Percentiles rank a stretch among this genome's conserved stretches.
Evolutionary conservation across 2,888 invertebrate genomes (phyloP).

Genomic region (Phaedon cochleariae): DNA sequence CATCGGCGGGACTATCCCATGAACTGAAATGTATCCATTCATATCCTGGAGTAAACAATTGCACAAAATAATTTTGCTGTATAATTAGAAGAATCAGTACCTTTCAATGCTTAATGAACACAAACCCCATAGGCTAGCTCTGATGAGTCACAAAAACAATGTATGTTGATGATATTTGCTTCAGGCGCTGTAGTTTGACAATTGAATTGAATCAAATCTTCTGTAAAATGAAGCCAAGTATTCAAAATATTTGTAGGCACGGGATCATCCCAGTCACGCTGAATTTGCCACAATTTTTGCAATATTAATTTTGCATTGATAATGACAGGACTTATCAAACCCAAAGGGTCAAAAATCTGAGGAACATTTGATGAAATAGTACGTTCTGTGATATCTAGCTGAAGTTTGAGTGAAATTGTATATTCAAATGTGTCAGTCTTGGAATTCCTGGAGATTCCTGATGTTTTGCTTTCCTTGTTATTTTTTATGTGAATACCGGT

Average conservation of each 20-base stretch:
- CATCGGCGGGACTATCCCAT: too few species aligned
- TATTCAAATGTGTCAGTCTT: constrained; percentile 28
- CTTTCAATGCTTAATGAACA: constrained; percentile 24
- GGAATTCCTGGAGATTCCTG: constrained; percentile 33
- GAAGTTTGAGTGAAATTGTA: not conserved
- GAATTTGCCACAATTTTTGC: constrained; percentile 19
- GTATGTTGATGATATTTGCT: constrained; percentile 19
- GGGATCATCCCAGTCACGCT: not conserved
- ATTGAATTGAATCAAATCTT: too few species aligned
- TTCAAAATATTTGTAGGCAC: not conserved
- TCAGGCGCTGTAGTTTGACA: constrained; percentile 9
- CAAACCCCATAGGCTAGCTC: constrained; percentile 27
- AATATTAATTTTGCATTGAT: constrained; percentile 36
- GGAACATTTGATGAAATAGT: constrained; percentile 31
- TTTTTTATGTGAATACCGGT: constrained; percentile 17
- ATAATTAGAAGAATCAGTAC: not conserved
- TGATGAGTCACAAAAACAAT: constrained; percentile 37
- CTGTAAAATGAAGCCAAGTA: not conserved
- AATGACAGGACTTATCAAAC: constrained; percentile 33
- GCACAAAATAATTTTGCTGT: constrained; percentile 9
- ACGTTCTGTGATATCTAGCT: constrained; percentile 25
- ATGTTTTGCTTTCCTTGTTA: constrained; percentile 25
- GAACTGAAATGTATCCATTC: constrained; percentile 27
- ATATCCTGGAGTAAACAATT: constrained; percentile 10
- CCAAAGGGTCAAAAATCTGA: constrained; percentile 39